Evolutionary conservation across 1,140 invertebrate species (phyloP).

Genomic region (Dolichoris vasculosae): DNA sequence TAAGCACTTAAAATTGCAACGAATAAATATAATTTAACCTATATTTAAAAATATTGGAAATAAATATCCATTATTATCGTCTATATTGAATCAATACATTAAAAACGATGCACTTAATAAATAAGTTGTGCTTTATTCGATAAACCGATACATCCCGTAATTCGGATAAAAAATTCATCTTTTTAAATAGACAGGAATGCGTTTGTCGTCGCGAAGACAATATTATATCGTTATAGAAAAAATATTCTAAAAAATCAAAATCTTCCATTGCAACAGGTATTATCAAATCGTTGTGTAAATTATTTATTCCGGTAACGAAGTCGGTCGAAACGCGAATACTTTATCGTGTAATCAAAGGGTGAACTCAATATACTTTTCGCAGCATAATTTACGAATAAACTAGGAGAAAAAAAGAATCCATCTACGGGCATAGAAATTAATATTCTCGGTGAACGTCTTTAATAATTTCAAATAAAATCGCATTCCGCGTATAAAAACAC

Average conservation of each 20-base stretch:
- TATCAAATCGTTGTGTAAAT: too few species aligned
- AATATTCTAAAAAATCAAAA: too few species aligned
- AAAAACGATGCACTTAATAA: not conserved
- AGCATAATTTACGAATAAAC: too few species aligned
- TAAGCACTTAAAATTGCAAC: not conserved
- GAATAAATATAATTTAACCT: slow-evolving; percentile 2
- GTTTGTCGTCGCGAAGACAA: not conserved
- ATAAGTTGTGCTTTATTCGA: not conserved
- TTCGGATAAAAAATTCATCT: not conserved
- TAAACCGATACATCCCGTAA: not conserved
- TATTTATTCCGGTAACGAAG: too few species aligned
- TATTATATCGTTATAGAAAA: too few species aligned
- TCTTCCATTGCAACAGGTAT: too few species aligned
- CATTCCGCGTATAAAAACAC: not conserved
- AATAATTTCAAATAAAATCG: not conserved
- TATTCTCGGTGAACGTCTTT: not conserved
- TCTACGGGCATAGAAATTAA: too few species aligned
- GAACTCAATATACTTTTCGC: too few species aligned
- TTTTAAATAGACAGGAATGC: not conserved
- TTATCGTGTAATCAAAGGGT: too few species aligned
- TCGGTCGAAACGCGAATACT: too few species aligned
- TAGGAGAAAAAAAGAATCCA: too few species aligned
- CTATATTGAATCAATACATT: not conserved
- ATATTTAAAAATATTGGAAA: not conserved
- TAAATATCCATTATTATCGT: not conserved